phyloP scores from a whole-genome alignment of 2,888 invertebrate genomes.

The Cinara cedri region DNA sequence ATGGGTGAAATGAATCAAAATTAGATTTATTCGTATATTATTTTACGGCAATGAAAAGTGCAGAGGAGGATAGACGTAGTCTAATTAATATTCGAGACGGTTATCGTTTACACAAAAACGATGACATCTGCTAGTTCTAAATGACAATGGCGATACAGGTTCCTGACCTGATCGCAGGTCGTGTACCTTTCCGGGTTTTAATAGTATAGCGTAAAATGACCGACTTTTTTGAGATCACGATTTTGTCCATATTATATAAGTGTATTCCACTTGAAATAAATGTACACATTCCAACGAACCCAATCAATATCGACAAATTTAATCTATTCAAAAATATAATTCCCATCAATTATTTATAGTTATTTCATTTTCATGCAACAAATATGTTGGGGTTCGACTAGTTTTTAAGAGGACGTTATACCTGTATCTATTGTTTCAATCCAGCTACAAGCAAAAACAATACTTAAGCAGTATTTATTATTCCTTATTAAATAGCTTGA shows the following conservation, averaged over 20 bases:
- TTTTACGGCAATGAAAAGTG: constrained; percentile 8
- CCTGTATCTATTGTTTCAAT: no score
- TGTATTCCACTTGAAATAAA: not conserved
- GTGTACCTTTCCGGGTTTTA: constrained; percentile 51
- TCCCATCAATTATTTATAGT: not conserved
- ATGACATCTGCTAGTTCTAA: constrained; percentile 35
- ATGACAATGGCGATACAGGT: constrained; percentile 40
- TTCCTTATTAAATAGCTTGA: no score
- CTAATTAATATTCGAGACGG: constrained; percentile 27
- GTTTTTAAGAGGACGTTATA: no score
- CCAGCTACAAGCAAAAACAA: no score
- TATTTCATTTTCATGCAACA: not conserved
- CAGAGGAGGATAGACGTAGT: constrained; percentile 30
- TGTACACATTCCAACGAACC: not conserved
- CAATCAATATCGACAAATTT: not conserved
- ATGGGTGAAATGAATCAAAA: constrained; percentile 1
- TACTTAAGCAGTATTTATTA: no score
- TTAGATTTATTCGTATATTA: not conserved
- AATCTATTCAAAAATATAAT: not conserved
- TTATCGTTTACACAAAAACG: constrained; percentile 15
- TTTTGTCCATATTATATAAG: not conserved
- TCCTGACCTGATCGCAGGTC: constrained; percentile 43
- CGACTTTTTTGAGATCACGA: constrained; percentile 31
- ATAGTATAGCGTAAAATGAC: constrained; percentile 12
- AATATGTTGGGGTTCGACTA: no score